These are phyloP conservation scores for Euwallacea fornicatus DNA, from an alignment of 1,140 invertebrate species.

Conservation along the genomic window DNA sequence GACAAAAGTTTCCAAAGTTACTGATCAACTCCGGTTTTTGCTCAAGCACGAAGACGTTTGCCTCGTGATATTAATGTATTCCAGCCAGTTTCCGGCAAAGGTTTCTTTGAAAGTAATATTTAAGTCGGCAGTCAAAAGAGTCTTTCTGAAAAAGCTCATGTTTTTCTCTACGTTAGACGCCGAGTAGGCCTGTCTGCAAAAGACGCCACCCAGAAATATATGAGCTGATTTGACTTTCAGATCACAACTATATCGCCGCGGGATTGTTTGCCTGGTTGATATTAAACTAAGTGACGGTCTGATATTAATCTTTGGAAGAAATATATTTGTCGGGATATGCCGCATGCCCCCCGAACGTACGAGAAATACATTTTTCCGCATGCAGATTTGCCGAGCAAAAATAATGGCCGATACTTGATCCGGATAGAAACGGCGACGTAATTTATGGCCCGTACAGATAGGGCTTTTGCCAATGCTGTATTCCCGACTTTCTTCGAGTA, in stretches of 20 bases:
- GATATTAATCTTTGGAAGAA: conserved; percentile 41
- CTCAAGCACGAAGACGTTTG: neutral
- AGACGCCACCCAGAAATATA: conserved; percentile 44
- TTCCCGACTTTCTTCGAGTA: conserved; percentile 7
- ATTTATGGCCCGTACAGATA: conserved; percentile 21
- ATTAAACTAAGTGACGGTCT: conserved; percentile 42
- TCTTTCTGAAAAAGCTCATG: conserved; percentile 26
- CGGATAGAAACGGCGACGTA: conserved; percentile 25
- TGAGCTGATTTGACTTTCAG: conserved; percentile 46
- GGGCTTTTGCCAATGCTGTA: neutral
- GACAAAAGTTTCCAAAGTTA: too few species aligned
- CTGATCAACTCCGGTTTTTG: too few species aligned
- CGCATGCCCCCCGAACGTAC: conserved; percentile 26
- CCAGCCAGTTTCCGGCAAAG: neutral
- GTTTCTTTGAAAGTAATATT: conserved; percentile 29
- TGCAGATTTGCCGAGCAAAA: conserved; percentile 29
- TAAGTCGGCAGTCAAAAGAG: conserved; percentile 29
- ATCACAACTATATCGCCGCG: conserved; percentile 43
- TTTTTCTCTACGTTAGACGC: conserved; percentile 41
- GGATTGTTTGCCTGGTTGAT: conserved; percentile 44
- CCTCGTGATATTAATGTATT: neutral
- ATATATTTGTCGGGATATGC: conserved; percentile 37
- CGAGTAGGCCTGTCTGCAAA: conserved; percentile 42
- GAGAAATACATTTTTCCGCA: conserved; percentile 34
- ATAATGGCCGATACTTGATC: conserved; percentile 36